A percentile compares a stretch with the other conserved stretches of the same genome.
Conservation (phyloP, 2,888 invertebrate genomes). For the Acanthosoma haemorrhoidale region DNA sequence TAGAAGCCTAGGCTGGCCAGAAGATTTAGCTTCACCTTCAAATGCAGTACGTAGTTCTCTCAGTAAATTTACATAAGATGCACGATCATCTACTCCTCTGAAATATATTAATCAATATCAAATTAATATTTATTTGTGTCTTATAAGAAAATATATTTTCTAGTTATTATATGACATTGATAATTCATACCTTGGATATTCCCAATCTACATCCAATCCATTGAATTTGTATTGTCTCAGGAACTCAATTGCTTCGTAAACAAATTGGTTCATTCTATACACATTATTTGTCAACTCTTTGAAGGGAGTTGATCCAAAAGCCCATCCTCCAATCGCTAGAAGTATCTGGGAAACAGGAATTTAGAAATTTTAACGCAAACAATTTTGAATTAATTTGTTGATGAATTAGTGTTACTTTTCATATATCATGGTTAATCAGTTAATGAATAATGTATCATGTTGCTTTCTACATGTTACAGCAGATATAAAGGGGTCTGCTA, state of each 20-base stretch:
- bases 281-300: slow-evolving; percentile 86
- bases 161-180: background rate
- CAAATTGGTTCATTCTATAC: slow-evolving; percentile 91
- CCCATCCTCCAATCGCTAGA: slow-evolving; percentile 91
- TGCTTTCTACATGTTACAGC: too few relatives aligned
- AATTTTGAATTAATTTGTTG: too few relatives aligned
- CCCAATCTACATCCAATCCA: slow-evolving; percentile 90
- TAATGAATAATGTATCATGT: too few relatives aligned
- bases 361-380: too few relatives aligned
- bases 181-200: slow-evolving; percentile 66
- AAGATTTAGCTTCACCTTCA: slow-evolving; percentile 85
- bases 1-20: slow-evolving; percentile 70
- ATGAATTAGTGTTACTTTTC: too few relatives aligned
- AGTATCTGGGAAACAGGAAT: slow-evolving; percentile 55
- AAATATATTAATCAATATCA: background rate
- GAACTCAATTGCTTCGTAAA: slow-evolving; percentile 90
- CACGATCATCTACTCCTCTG: slow-evolving; percentile 79
- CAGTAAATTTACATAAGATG: slow-evolving; percentile 75
- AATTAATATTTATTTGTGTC: background rate
- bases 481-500: too few relatives aligned
- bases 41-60: slow-evolving; percentile 85
- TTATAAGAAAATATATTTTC: too few relatives aligned
- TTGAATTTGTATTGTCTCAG: slow-evolving; percentile 85
- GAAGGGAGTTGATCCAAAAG: slow-evolving; percentile 90
- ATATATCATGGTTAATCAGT: too few relatives aligned